A percentile compares a stretch with the other conserved stretches of the same genome.
Evolutionary conservation across 2,797 vertebrate species (phyloP).

Genomic region (Anguilla pacifica): DNA sequence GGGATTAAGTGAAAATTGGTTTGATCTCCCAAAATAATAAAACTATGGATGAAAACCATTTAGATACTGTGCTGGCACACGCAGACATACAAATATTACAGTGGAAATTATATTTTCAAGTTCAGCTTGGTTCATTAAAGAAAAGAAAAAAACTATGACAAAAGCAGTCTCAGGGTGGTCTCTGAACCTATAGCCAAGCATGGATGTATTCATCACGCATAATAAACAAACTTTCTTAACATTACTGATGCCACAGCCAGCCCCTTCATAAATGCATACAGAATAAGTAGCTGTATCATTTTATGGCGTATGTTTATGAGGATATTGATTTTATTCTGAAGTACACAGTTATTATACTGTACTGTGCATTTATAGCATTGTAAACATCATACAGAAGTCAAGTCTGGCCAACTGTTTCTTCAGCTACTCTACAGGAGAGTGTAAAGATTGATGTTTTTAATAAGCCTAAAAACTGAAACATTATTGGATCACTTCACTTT

Average conservation of each 20-base stretch:
- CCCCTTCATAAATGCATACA: background rate
- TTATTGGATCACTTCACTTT: background rate
- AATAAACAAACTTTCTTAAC: background rate
- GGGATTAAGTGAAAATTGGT: background rate
- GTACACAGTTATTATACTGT: background rate
- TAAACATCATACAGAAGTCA: background rate
- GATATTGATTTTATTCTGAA: background rate
- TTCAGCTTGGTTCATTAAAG: background rate
- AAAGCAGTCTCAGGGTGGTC: background rate
- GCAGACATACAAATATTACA: background rate
- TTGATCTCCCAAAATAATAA: background rate
- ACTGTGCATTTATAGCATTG: background rate
- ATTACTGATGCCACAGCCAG: background rate
- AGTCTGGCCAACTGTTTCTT: background rate
- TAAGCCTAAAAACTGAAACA: slow-evolving; percentile 12
- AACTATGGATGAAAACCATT: background rate
- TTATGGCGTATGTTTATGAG: background rate
- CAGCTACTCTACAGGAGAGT: background rate
- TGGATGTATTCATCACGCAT: background rate
- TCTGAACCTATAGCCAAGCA: background rate
- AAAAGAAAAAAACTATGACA: background rate
- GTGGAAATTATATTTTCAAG: background rate
- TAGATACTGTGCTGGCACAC: background rate
- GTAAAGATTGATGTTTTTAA: slow-evolving; percentile 13
- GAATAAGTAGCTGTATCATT: background rate